Base-by-base conservation (phyloP, 2,888 invertebrate species). In the Apotomis turbidana region DNA sequence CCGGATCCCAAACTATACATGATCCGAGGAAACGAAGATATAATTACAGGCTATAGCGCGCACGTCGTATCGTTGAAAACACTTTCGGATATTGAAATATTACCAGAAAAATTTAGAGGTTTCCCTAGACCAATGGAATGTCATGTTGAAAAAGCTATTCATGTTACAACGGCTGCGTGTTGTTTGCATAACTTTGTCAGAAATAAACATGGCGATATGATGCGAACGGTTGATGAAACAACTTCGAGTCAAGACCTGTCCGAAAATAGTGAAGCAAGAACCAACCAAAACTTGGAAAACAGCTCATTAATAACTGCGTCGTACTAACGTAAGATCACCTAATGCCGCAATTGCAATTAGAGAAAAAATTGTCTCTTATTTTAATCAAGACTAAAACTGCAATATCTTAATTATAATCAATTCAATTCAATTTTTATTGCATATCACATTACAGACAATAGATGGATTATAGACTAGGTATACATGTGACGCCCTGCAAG, bases 101-200 rank as follows among this genome's bases (percentile, higher is more conserved):
- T n/a, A n/a, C n/a, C 15, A 15, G 15, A 15, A 15, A 15, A 15
- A 15, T 15, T 0, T 0, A 54, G 54, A 54, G 13, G 6, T 5
- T 54, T 54, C 54, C n/a, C 6, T 13, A 54, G 54, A 54, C 54
- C 8, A 5, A 44, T 44, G 44, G 44, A 44, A 13, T n/a, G 54
- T 4, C n/a, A 54, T 54, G 54, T 54, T 13, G 54, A 54, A 54
- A 54, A 54, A 10, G 54, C 54, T 54, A 54, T 54, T 54, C 54
- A 54, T 13, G 13, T 54, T 54, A 54, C 13, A 54, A 54, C 6
- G 12, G 54, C 54, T 13, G 54, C 54, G 13, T 44, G 44, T 44
- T 44, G 44, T 44, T 54, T 54, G 13, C 54, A 54, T 54, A 54
- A 54, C 13, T 54, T 27, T 8, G 54, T 54, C 12, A 54, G 54